Evolutionary conservation across 1,140 invertebrate genomes (phyloP), one percentile per base, ranked within the genome.

Genomic region (Rhysida immarginata): DNA sequence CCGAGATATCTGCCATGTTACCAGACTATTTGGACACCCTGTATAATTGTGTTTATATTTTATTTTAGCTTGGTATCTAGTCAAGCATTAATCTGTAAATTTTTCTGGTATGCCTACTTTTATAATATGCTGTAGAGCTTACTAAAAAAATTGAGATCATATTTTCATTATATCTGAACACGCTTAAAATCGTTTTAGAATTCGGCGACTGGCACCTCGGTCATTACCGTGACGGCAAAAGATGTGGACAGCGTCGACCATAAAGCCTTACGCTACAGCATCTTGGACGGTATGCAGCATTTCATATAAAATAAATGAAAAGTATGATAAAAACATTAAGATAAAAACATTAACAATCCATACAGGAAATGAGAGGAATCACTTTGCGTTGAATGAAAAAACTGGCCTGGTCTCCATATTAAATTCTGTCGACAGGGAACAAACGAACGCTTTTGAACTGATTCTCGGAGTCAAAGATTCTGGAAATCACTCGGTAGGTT

Each of bases 401-500:
- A 87, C 80, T 64, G 89, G 89, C 44, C 87, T 92, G 54, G 74
- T 94, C 3, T 88, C 83, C 2, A 70, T 93, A 20, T 80, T 79
- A 45, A 86, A 86, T 60, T 73, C 80, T 21, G 69, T 93, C 13
- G 93, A 96, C 71, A 75, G 92, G 43, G 93, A 97, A 76, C 81
- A 80, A 1, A 78, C 80, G 62, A 82, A 85, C 0, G 77, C 82
- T 65, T 94, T 93, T 68, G 87, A 88, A 64, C 71, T 96, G 1
- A 81, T 81, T 1, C 77, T 94, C 0, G 81, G 80, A 61, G 89
- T 87, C 0, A 68, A 76, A 11, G 90, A 95, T 72, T 79, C 79
- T 79, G 56, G 20, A 8, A 46, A n/a, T 46, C 5, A n/a, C n/a
- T 11, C 44, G 5, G 44, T 46, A 8, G 8, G 44, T 20, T n/a